Percentiles rank a stretch among this genome's conserved stretches.
Evolutionary conservation across 2,797 vertebrate genomes (phyloP).

Genomic region (Artibeus jamaicensis): DNA sequence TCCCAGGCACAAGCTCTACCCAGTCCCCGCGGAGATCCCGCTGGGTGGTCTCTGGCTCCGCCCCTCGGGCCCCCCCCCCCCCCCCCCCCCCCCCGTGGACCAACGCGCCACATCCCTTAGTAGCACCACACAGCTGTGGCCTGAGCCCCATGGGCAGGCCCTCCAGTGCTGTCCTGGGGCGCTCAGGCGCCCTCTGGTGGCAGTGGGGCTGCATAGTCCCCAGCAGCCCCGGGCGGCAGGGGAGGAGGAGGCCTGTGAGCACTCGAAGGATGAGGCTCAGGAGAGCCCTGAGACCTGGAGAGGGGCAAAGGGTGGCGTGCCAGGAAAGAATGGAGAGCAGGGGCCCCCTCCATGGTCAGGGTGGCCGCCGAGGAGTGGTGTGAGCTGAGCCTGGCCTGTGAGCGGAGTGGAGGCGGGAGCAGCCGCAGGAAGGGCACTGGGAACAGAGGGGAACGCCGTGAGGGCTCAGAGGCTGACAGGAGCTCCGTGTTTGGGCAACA

Average conservation of each 20-base stretch:
- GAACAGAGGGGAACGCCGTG: neutral
- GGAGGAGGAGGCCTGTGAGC: no score
- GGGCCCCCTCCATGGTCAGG: neutral
- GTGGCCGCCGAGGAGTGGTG: accelerated
- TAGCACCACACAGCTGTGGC: neutral
- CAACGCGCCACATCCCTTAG: accelerated
- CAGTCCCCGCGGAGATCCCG: neutral
- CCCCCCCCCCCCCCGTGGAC: accelerated
- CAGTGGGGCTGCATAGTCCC: accelerated
- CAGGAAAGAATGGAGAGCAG: neutral
- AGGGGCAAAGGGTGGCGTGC: accelerated
- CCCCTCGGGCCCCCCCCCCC: accelerated
- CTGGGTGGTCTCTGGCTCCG: accelerated
- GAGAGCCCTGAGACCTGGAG: no score
- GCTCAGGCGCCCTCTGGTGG: conserved; percentile 31
- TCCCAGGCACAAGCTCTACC: neutral
- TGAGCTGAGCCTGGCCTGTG: neutral
- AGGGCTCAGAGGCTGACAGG: neutral
- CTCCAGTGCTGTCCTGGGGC: neutral
- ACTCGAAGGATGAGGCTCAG: neutral
- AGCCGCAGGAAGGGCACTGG: neutral
- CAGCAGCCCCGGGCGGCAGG: accelerated
- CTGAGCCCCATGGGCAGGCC: no score
- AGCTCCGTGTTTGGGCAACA: accelerated
- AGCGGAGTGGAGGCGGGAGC: neutral